phyloP scores from a whole-genome alignment of 1,140 invertebrate species.

The Brachionus rubens region DNA sequence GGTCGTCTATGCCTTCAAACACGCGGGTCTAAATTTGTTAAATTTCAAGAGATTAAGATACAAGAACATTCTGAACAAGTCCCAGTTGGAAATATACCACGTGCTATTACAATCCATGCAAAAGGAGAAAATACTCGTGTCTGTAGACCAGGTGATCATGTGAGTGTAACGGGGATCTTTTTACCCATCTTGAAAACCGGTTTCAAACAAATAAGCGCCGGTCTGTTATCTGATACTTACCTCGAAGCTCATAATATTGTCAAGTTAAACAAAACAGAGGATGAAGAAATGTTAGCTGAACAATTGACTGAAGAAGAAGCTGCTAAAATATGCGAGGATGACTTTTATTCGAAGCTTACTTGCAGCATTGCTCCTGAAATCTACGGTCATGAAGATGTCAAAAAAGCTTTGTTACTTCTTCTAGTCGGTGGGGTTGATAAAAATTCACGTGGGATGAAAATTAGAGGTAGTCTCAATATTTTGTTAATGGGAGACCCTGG shows the following conservation, averaged over 20 bases:
- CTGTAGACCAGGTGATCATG: constrained; percentile 88
- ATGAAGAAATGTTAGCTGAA: constrained; percentile 69
- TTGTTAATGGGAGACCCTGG: constrained; percentile 99
- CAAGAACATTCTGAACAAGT: constrained; percentile 98
- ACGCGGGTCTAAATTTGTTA: constrained; percentile 92
- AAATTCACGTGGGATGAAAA: constrained; percentile 68
- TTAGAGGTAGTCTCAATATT: constrained; percentile 89
- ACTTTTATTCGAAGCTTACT: constrained; percentile 89
- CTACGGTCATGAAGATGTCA: constrained; percentile 95
- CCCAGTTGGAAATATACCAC: constrained; percentile 93
- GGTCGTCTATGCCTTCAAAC: constrained; percentile 90
- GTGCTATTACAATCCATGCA: constrained; percentile 83
- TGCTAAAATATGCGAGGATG: constrained; percentile 7
- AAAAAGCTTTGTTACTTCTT: constrained; percentile 87
- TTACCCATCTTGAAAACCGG: constrained; percentile 66
- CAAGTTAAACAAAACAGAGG: constrained; percentile 69
- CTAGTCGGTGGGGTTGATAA: constrained; percentile 93
- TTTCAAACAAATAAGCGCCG: constrained; percentile 72
- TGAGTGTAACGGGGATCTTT: constrained; percentile 82
- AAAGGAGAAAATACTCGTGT: constrained; percentile 84
- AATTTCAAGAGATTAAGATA: constrained; percentile 95
- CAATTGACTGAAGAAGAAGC: constrained; percentile 72
- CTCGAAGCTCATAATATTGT: constrained; percentile 76
- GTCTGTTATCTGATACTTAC: constrained; percentile 87
- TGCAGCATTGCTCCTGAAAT: constrained; percentile 95